Evolutionary conservation across 2,888 invertebrate species (phyloP), one percentile per base, ranked within the genome.

Genomic region (Chrysotoxum bicinctum): DNA sequence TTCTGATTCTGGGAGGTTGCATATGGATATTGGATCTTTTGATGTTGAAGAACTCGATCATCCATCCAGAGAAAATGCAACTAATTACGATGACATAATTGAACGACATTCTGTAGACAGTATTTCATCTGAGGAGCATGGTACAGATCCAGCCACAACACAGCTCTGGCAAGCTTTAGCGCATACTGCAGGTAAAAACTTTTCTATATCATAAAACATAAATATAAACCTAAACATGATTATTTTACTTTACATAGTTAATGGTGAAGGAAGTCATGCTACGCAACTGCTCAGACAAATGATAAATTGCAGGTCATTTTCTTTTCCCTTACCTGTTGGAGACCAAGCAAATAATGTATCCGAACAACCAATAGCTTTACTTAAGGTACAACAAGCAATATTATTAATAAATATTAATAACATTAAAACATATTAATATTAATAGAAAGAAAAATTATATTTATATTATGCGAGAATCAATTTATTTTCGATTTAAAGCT

Each of bases 291-390:
- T 97, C 30, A 93, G 96, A 88, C 94, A 96, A 89, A 93, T 97
- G 89, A 96, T 96, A 89, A 96, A 95, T 90, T 96, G 95, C 91
- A 93, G 96, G 88, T 95, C 95, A 89, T 93, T 96, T 87, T 95
- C 95, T 58, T 94, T 95, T 92, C 95, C 95, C 26, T 94, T 95
- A 88, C 87, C 91, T 0, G 94, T 94, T 19, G 89, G 92, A 58
- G 90, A 91, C 77, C 89, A 90, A 81, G 87, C 88, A 58, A 89
- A 90, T 88, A 89, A 89, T 87, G 88, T 89, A 86, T 88, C 90
- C 87, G 90, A 92, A 76, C 89, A 91, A 88, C 92, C 92, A 54
- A 89, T 92, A 87, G 89, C 92, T 87, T 89, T 92, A 80, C 88
- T 92, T 77, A 92, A 92, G 90, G 91, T 91, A 89, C 87, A 23